phyloP scores from a whole-genome alignment of 2,113 vertebrate species.

The Origma solitaria region DNA sequence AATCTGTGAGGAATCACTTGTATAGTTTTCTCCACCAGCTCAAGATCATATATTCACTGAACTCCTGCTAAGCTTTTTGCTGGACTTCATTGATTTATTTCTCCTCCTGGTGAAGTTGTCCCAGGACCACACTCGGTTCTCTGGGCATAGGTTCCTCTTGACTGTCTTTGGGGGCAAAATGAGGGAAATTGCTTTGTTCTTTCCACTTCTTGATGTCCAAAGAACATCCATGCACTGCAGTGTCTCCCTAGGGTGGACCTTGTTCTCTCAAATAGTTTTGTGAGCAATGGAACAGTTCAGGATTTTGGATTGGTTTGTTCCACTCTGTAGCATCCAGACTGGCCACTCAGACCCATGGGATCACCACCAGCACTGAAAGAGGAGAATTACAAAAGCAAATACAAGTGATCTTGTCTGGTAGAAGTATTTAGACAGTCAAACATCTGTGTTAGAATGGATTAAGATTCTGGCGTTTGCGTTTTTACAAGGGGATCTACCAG shows the following conservation, averaged over 20 bases:
- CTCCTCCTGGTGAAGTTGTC: background rate
- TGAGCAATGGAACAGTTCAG: background rate
- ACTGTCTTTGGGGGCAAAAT: background rate
- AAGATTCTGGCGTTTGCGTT: background rate
- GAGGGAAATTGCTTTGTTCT: background rate
- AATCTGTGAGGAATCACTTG: background rate
- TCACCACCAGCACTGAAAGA: background rate
- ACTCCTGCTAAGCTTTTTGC: background rate
- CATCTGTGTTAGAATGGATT: constrained; percentile 6
- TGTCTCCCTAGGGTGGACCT: fast-evolving
- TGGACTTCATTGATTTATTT: background rate
- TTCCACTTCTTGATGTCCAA: background rate
- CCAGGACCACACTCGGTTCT: background rate
- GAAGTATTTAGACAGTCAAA: background rate
- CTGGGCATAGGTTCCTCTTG: background rate
- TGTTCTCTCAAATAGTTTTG: background rate
- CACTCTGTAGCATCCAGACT: background rate
- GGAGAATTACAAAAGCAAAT: background rate
- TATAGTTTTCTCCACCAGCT: background rate
- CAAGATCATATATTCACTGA: background rate
- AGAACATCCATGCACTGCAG: background rate
- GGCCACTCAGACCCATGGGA: background rate
- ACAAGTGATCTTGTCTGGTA: background rate
- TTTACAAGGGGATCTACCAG: constrained; percentile 3
- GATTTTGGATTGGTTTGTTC: background rate